Evolutionary conservation across 2,113 vertebrate genomes (phyloP).

Genomic region (Carassius auratus): DNA sequence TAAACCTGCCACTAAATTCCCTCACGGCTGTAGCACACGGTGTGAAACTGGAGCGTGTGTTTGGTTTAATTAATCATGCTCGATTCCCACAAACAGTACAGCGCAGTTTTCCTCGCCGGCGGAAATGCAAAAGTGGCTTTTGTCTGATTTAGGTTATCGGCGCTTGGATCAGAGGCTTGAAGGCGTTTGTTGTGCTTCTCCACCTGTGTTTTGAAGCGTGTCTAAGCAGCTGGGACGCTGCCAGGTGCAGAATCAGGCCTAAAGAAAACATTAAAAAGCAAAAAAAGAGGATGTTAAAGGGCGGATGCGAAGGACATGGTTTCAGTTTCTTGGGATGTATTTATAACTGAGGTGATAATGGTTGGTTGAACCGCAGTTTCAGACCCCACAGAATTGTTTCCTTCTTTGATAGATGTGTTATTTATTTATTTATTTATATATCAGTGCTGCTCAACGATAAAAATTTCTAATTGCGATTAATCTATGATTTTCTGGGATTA

Average conservation of each 20-base stretch:
- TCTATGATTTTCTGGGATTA: no score
- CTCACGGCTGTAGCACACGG: neutral
- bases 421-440: no score
- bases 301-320: neutral
- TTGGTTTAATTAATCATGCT: neutral
- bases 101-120: neutral
- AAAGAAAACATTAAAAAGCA: neutral
- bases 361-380: neutral
- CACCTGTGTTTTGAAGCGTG: neutral
- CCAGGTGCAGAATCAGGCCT: slow-evolving; percentile 2
- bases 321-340: slow-evolving; percentile 16
- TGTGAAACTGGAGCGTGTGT: neutral
- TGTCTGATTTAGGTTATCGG: neutral
- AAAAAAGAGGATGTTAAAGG: neutral
- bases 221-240: neutral
- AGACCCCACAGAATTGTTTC: no score
- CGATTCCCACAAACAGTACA: neutral
- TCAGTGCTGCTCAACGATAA: no score
- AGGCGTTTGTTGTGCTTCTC: neutral
- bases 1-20: neutral
- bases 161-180: neutral
- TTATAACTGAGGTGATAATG: neutral
- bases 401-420: no score
- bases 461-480: no score
- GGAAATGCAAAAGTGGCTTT: neutral